Conservation (phyloP, 2,113 vertebrate genomes). For the Zootoca vivipara region DNA sequence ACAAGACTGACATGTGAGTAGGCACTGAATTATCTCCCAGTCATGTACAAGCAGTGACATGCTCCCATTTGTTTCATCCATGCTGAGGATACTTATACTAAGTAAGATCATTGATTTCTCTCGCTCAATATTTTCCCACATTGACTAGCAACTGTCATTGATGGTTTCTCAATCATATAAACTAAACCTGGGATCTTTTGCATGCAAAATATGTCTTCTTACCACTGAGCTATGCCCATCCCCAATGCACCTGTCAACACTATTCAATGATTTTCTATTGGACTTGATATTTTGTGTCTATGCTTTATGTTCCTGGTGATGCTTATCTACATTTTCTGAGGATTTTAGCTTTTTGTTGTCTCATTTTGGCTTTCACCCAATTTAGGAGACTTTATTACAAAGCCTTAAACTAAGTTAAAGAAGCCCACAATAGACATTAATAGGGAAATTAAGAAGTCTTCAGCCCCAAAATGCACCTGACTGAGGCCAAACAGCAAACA, state of each 20-base stretch:
- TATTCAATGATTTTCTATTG: not conserved
- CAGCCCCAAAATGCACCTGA: not conserved
- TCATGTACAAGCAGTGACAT: no score
- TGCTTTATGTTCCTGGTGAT: not conserved
- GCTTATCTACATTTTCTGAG: not conserved
- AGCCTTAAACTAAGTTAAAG: not conserved
- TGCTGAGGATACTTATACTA: no score
- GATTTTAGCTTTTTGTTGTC: not conserved
- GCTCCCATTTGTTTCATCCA: no score
- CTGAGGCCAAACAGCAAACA: not conserved
- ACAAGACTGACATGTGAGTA: no score
- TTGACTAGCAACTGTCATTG: no score
- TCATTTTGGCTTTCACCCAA: not conserved
- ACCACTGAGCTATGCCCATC: not conserved
- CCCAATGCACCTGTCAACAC: not conserved
- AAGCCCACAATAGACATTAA: not conserved
- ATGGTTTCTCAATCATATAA: no score
- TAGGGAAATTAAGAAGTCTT: not conserved
- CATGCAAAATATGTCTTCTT: no score
- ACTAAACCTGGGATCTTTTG: no score
- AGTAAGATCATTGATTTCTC: no score
- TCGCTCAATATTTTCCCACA: no score
- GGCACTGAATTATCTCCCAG: no score
- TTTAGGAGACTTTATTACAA: not conserved
- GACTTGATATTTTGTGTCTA: not conserved